These are phyloP conservation scores for Agrotis puta DNA, from an alignment of 2,888 invertebrate genomes.

Conservation along the genomic window DNA sequence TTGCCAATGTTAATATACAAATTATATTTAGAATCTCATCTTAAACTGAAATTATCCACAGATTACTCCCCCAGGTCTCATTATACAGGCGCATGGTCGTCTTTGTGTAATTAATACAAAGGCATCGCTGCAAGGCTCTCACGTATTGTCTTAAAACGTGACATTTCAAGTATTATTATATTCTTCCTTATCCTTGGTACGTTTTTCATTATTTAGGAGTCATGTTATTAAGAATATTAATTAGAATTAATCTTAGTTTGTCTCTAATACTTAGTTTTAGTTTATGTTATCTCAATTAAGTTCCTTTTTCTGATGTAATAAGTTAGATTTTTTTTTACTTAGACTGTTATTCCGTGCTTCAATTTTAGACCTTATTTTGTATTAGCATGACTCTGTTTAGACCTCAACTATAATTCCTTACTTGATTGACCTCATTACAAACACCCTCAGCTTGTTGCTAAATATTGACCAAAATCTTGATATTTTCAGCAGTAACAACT, in stretches of 20 bases:
- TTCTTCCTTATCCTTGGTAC: constrained; percentile 1
- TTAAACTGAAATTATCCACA: constrained; percentile 28
- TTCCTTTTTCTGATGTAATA: too few relatives aligned
- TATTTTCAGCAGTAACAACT: neutral
- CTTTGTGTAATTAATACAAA: constrained; percentile 63
- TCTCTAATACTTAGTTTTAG: neutral
- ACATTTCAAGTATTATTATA: constrained; percentile 46
- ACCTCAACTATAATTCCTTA: too few relatives aligned
- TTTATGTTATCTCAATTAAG: neutral
- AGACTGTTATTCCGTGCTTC: too few relatives aligned
- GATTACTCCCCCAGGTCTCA: constrained; percentile 52
- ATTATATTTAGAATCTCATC: constrained; percentile 16
- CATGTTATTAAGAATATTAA: neutral
- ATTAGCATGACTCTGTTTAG: too few relatives aligned
- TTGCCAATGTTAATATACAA: constrained; percentile 1
- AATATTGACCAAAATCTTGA: neutral
- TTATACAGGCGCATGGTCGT: constrained; percentile 50
- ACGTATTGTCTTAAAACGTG: constrained; percentile 69
- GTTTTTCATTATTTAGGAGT: constrained; percentile 21
- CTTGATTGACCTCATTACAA: neutral
- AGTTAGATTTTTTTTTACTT: too few relatives aligned
- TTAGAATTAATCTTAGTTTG: neutral
- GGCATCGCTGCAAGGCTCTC: constrained; percentile 58
- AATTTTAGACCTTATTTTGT: too few relatives aligned
- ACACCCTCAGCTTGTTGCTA: neutral